Evolutionary conservation across 2,113 vertebrate genomes (phyloP).

Genomic region (Pogonocichla stellata): DNA sequence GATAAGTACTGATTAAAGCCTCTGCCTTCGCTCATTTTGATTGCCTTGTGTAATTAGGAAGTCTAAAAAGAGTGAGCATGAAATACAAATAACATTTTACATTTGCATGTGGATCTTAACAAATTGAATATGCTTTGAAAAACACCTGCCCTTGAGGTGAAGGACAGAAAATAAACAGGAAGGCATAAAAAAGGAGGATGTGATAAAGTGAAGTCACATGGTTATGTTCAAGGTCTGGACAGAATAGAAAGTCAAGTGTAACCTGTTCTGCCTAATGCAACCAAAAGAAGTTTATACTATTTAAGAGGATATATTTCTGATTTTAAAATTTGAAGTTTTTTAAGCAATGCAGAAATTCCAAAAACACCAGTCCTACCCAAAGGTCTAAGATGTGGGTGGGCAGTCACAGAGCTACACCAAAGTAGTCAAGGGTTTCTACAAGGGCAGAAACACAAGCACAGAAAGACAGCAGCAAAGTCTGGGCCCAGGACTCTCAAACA

Average conservation of each 20-base stretch:
- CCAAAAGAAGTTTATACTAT: not conserved
- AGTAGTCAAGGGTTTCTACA: not conserved
- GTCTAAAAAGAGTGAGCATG: not conserved
- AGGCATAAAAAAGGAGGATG: not conserved
- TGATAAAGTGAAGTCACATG: not conserved
- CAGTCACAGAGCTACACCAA: not conserved
- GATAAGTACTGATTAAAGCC: constrained; percentile 6
- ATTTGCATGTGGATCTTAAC: not conserved
- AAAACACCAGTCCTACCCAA: not conserved
- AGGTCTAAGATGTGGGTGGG: not conserved
- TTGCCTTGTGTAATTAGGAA: not conserved
- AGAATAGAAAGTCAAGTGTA: not conserved
- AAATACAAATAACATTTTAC: not conserved
- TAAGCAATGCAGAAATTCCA: not conserved
- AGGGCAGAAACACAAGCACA: not conserved
- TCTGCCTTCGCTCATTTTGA: not conserved
- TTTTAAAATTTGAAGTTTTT: not conserved
- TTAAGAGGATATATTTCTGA: not conserved
- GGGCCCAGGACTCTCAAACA: not conserved
- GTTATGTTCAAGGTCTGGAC: not conserved
- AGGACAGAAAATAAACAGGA: not conserved
- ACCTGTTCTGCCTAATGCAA: not conserved
- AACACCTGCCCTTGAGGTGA: not conserved
- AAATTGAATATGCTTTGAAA: not conserved
- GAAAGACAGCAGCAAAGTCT: not conserved